Conservation (phyloP, 2,888 invertebrate genomes). For the Lepidonotus clava region DNA sequence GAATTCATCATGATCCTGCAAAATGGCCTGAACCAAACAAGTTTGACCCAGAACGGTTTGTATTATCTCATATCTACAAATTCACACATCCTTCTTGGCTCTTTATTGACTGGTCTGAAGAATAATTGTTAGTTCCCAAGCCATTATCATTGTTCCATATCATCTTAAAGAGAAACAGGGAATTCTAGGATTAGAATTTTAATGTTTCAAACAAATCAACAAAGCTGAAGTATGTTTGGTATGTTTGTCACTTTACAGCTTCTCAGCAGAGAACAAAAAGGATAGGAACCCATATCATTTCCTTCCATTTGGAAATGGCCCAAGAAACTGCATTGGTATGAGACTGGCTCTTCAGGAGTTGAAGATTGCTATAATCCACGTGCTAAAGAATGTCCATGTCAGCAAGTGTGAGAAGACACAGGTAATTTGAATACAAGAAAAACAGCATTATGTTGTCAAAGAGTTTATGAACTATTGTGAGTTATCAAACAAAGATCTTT, state of each 20-base stretch:
- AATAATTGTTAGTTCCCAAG: no score
- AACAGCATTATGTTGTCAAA: no score
- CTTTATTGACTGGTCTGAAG: no score
- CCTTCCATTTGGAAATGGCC: constrained; percentile 52
- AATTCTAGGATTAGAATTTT: no score
- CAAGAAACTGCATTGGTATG: constrained; percentile 53
- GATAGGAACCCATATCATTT: constrained; percentile 39
- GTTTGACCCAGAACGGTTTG: constrained; percentile 62
- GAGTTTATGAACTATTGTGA: no score
- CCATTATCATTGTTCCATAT: no score
- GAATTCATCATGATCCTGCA: constrained; percentile 60
- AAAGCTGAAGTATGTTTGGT: neutral
- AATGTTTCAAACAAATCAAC: neutral
- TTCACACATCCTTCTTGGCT: no score
- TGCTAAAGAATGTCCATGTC: constrained; percentile 29
- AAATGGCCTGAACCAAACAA: constrained; percentile 61
- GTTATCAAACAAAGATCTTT: no score
- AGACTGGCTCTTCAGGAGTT: constrained; percentile 43
- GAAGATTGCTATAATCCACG: constrained; percentile 34
- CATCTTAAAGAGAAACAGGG: no score
- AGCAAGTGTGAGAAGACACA: constrained; percentile 41
- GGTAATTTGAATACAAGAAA: neutral
- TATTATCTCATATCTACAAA: no score
- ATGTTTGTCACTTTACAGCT: constrained; percentile 57
- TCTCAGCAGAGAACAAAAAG: constrained; percentile 45